These are phyloP conservation scores for Anthophora plumipes DNA, from an alignment of 2,888 invertebrate species.

Conservation along the genomic window DNA sequence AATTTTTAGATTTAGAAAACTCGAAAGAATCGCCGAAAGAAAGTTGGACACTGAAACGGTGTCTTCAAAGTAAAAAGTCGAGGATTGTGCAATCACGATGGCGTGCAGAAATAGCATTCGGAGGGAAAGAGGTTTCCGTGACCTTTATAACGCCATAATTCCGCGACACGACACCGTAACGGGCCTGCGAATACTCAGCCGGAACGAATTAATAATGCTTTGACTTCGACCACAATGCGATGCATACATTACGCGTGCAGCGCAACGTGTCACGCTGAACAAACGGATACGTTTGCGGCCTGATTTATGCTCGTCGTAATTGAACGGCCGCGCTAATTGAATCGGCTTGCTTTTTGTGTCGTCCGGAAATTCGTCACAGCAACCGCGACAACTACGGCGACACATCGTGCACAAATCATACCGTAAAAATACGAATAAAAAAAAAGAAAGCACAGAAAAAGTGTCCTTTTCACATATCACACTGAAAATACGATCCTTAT, in stretches of 20 bases:
- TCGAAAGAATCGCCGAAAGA: too few species aligned
- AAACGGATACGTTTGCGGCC: slow-evolving; percentile 57
- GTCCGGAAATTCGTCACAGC: slow-evolving; percentile 40
- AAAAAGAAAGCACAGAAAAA: background rate
- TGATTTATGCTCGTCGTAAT: slow-evolving; percentile 62
- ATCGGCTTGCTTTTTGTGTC: slow-evolving; percentile 45
- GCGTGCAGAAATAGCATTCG: slow-evolving; percentile 25
- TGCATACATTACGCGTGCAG: slow-evolving; percentile 60
- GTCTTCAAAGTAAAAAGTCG: too few species aligned
- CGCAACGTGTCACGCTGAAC: slow-evolving; percentile 59
- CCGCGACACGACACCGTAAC: slow-evolving; percentile 61
- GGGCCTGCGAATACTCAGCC: slow-evolving; percentile 63
- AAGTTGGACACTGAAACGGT: too few species aligned
- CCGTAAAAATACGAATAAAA: background rate
- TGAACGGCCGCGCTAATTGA: slow-evolving; percentile 59
- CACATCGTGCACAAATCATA: background rate
- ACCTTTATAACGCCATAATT: slow-evolving; percentile 63
- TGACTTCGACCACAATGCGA: slow-evolving; percentile 68
- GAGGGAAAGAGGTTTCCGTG: slow-evolving; percentile 20
- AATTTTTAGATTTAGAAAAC: too few species aligned
- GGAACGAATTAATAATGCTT: slow-evolving; percentile 71
- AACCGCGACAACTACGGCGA: too few species aligned
- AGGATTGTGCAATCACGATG: background rate
- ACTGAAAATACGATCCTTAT: background rate
- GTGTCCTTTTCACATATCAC: background rate